These are phyloP conservation scores for Pongo pygmaeus DNA, from an alignment of 2,113 vertebrate genomes.

Conservation along the genomic window DNA sequence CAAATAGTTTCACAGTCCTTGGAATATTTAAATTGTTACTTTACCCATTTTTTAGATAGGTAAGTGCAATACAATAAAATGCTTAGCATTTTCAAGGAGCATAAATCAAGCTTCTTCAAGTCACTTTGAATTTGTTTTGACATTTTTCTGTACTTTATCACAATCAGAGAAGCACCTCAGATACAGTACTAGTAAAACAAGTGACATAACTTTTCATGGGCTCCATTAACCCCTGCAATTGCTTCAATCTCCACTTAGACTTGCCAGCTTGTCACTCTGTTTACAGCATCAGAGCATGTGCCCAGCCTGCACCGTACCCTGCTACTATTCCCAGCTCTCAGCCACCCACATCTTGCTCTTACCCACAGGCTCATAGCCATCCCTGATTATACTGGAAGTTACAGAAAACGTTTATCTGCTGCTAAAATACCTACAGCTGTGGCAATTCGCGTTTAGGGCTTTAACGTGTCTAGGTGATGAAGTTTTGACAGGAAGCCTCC, in stretches of 20 bases:
- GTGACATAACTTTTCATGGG: neutral
- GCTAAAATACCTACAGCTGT: neutral
- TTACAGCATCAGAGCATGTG: neutral
- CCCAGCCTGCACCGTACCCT: fast-evolving
- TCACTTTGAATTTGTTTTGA: conserved; percentile 74
- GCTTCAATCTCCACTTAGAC: neutral
- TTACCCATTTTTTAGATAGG: conserved; percentile 78
- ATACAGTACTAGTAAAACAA: conserved; percentile 1
- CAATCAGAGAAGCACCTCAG: conserved; percentile 50
- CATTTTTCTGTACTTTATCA: conserved; percentile 65
- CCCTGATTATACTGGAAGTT: neutral
- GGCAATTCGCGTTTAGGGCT: neutral
- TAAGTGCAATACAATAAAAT: conserved; percentile 70
- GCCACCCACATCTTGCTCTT: neutral
- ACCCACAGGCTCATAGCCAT: neutral
- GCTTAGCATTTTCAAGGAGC: conserved; percentile 70
- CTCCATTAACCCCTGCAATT: neutral
- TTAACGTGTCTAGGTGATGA: neutral
- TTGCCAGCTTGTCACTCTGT: too few relatives aligned
- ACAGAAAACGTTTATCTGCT: neutral
- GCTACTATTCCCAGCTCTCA: neutral
- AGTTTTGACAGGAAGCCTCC: neutral
- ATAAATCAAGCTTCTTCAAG: conserved; percentile 63
- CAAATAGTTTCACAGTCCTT: conserved; percentile 56
- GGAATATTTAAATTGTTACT: conserved; percentile 59